A percentile compares a stretch with the other conserved stretches of the same genome.
These are phyloP conservation scores for Styela clava DNA, from an alignment of 23 tunicate species.

Conservation along the genomic window DNA sequence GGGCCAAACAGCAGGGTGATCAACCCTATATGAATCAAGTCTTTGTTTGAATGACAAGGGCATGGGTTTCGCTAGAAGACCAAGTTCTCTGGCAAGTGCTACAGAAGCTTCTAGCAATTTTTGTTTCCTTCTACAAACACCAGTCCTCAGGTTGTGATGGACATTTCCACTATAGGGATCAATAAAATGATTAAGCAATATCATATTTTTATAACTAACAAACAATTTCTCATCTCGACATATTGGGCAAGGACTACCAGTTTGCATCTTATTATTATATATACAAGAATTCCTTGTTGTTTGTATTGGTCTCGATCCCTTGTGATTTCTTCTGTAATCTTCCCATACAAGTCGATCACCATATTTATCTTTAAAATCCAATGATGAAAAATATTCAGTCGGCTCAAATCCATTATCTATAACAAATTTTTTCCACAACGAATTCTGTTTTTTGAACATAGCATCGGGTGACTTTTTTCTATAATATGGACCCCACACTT, in stretches of 20 bases:
- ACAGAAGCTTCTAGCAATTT: slow-evolving; percentile 2
- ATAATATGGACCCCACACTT: slow-evolving; percentile 45
- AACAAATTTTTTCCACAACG: slow-evolving; percentile 50
- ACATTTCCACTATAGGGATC: slow-evolving; percentile 13
- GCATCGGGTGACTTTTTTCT: background rate
- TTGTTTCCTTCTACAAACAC: slow-evolving; percentile 23
- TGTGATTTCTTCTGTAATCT: slow-evolving; percentile 54
- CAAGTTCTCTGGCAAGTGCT: slow-evolving; percentile 18
- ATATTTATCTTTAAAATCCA: slow-evolving; percentile 48
- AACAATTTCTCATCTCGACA: slow-evolving; percentile 30
- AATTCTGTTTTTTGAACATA: slow-evolving; percentile 22
- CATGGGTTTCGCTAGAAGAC: slow-evolving; percentile 13
- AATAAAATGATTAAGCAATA: slow-evolving; percentile 20
- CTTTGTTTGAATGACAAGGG: background rate
- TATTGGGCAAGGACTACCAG: slow-evolving; percentile 30
- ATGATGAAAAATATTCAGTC: slow-evolving; percentile 39
- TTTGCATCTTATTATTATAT: background rate
- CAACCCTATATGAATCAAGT: background rate
- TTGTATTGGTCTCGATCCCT: slow-evolving; percentile 54
- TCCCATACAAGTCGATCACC: slow-evolving; percentile 37
- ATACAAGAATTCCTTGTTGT: slow-evolving; percentile 28
- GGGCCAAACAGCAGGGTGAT: slow-evolving; percentile 13
- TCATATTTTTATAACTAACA: background rate
- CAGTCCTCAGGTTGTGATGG: slow-evolving; percentile 1
- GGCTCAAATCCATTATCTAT: slow-evolving; percentile 50